Percentiles rank a stretch among this genome's conserved stretches.
Evolutionary conservation across 2,888 invertebrate genomes (phyloP).

Genomic region (Drosophila barbarae): DNA sequence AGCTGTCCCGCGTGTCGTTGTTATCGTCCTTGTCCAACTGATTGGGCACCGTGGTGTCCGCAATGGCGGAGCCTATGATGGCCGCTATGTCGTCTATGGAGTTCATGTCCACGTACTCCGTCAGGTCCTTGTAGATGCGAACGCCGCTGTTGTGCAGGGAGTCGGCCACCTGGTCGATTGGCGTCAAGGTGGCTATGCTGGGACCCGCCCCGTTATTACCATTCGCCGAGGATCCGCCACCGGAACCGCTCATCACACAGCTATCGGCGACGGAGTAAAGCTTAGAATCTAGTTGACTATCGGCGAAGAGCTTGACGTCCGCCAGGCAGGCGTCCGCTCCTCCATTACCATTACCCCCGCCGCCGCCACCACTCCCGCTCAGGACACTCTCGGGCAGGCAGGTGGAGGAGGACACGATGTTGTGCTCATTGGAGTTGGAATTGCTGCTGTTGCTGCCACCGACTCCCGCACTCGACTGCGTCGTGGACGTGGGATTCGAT

Average conservation of each 20-base stretch:
- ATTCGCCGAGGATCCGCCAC: conserved; percentile 3
- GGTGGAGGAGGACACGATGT: conserved; percentile 87
- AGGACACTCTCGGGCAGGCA: conserved; percentile 84
- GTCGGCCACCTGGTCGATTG: conserved; percentile 81
- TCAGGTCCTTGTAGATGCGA: conserved; percentile 78
- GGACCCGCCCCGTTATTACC: conserved; percentile 52
- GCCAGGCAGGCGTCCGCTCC: conserved; percentile 80
- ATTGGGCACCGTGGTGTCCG: conserved; percentile 91
- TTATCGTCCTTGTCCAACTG: conserved; percentile 86
- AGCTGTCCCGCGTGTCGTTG: conserved; percentile 88
- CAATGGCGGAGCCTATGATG: conserved; percentile 92
- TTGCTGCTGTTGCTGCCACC: conserved; percentile 54
- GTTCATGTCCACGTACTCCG: conserved; percentile 83
- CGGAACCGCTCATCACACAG: conserved; percentile 75
- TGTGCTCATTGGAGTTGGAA: conserved; percentile 82
- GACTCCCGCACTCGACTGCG: conserved; percentile 48
- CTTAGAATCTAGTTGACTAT: conserved; percentile 81
- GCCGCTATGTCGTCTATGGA: conserved; percentile 91
- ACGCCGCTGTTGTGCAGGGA: conserved; percentile 82
- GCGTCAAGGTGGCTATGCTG: conserved; percentile 54
- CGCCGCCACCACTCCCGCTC: conserved; percentile 68
- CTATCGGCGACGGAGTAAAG: conserved; percentile 81
- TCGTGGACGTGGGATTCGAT: conserved; percentile 64
- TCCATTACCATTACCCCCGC: conserved; percentile 75
- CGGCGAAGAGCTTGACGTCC: conserved; percentile 83